Evolutionary conservation across 2,888 invertebrate species (phyloP).

Genomic region (Melolontha melolontha): DNA sequence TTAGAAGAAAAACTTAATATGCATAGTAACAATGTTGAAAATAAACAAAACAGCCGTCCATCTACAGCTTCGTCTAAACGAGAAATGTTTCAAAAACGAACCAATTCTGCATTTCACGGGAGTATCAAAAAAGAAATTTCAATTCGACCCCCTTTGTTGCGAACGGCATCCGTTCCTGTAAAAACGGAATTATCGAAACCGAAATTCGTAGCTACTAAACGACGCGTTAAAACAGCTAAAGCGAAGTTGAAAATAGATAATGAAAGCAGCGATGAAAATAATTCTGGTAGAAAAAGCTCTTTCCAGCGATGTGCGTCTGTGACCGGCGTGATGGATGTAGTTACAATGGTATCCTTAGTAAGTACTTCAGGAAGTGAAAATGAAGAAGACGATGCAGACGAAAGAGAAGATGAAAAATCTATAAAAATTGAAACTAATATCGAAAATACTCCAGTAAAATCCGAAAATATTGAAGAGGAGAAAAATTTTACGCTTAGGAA

Average conservation of each 20-base stretch:
- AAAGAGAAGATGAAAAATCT: constrained; percentile 45
- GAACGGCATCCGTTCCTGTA: constrained; percentile 59
- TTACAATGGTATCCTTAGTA: constrained; percentile 76
- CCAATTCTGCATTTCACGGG: constrained; percentile 60
- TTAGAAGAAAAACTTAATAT: neutral
- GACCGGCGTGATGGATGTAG: constrained; percentile 64
- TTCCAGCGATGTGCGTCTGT: constrained; percentile 54
- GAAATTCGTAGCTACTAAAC: constrained; percentile 59
- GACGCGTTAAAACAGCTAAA: constrained; percentile 48
- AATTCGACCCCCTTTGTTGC: constrained; percentile 57
- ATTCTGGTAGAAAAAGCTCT: constrained; percentile 36
- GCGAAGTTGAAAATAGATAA: constrained; percentile 44
- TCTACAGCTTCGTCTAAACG: constrained; percentile 59
- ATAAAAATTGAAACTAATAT: constrained; percentile 27
- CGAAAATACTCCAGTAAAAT: constrained; percentile 9
- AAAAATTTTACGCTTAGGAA: constrained; percentile 60
- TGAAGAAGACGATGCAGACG: constrained; percentile 55
- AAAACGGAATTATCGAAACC: constrained; percentile 53
- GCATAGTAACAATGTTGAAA: neutral
- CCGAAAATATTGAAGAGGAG: constrained; percentile 23
- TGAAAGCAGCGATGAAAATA: constrained; percentile 27
- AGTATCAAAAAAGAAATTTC: constrained; percentile 49
- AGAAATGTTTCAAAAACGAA: constrained; percentile 61
- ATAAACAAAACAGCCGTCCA: constrained; percentile 50
- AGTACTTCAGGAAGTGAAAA: constrained; percentile 76